Evolutionary conservation across 2,113 vertebrate species (phyloP).

Genomic region (Nothobranchius kuhntae): DNA sequence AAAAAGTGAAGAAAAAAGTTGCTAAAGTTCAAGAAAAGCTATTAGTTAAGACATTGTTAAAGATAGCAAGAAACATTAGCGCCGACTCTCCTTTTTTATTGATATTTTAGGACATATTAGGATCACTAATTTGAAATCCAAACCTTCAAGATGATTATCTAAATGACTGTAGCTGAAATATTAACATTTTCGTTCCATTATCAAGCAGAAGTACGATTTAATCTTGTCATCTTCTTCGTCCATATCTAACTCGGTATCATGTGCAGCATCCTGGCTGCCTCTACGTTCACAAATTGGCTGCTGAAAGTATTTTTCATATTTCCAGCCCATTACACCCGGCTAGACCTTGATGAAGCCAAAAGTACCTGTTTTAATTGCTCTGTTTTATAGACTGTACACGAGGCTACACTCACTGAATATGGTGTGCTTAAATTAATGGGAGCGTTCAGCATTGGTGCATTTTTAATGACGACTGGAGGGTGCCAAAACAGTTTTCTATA

Average conservation of each 20-base stretch:
- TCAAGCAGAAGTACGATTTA: slow-evolving; percentile 50
- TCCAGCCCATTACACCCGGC: slow-evolving; percentile 58
- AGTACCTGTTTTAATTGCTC: slow-evolving; percentile 74
- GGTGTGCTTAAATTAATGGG: slow-evolving; percentile 75
- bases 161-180: slow-evolving; percentile 43
- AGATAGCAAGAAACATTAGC: too few species aligned
- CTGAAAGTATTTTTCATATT: slow-evolving; percentile 59
- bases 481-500: slow-evolving; percentile 71
- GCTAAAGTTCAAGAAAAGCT: too few species aligned
- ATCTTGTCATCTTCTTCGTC: slow-evolving; percentile 55
- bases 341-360: slow-evolving; percentile 69
- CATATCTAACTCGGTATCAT: slow-evolving; percentile 41
- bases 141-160: slow-evolving; percentile 58
- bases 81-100: too few species aligned
- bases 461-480: slow-evolving; percentile 75
- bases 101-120: slow-evolving; percentile 38
- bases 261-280: slow-evolving; percentile 32
- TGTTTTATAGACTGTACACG: slow-evolving; percentile 77
- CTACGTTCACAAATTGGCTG: slow-evolving; percentile 36
- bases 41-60: too few species aligned
- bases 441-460: slow-evolving; percentile 73
- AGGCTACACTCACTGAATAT: slow-evolving; percentile 72
- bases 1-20: too few species aligned
- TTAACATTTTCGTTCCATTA: slow-evolving; percentile 64
- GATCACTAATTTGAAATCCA: slow-evolving; percentile 45